Evolutionary conservation across 2,113 vertebrate species (phyloP).

Genomic region (Pituophis catenifer): DNA sequence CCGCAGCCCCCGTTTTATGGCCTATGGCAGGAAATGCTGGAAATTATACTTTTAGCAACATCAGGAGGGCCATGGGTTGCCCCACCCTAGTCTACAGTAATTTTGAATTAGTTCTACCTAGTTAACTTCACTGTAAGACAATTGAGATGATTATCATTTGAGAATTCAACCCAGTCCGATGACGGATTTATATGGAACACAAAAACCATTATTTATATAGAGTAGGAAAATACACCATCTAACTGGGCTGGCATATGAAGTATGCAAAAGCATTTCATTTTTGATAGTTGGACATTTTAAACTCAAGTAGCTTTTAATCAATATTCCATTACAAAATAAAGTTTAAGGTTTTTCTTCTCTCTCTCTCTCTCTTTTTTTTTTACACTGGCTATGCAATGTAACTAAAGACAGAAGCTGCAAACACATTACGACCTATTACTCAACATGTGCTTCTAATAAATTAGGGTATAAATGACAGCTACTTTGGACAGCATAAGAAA

Average conservation of each 20-base stretch:
- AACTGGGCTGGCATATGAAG: conserved; percentile 56
- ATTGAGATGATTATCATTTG: conserved; percentile 68
- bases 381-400: conserved; percentile 63
- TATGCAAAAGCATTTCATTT: conserved; percentile 68
- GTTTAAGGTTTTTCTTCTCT: conserved; percentile 61
- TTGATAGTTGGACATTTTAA: conserved; percentile 69
- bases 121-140: conserved; percentile 73
- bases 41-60: background rate
- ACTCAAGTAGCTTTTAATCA: conserved; percentile 77
- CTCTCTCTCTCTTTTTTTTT: conserved; percentile 32
- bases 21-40: background rate
- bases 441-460: conserved; percentile 65
- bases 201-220: conserved; percentile 77
- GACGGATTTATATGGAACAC: conserved; percentile 73
- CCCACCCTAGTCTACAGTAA: conserved; percentile 58
- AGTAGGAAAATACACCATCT: conserved; percentile 73
- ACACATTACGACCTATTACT: conserved; percentile 68
- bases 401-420: conserved; percentile 72
- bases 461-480: conserved; percentile 58
- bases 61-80: conserved; percentile 21
- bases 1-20: background rate
- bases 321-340: conserved; percentile 72
- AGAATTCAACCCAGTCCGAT: conserved; percentile 69
- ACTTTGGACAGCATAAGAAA: conserved; percentile 44
- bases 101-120: conserved; percentile 78